Base-by-base conservation (phyloP, 2,888 invertebrate genomes). In the Meganola albula region DNA sequence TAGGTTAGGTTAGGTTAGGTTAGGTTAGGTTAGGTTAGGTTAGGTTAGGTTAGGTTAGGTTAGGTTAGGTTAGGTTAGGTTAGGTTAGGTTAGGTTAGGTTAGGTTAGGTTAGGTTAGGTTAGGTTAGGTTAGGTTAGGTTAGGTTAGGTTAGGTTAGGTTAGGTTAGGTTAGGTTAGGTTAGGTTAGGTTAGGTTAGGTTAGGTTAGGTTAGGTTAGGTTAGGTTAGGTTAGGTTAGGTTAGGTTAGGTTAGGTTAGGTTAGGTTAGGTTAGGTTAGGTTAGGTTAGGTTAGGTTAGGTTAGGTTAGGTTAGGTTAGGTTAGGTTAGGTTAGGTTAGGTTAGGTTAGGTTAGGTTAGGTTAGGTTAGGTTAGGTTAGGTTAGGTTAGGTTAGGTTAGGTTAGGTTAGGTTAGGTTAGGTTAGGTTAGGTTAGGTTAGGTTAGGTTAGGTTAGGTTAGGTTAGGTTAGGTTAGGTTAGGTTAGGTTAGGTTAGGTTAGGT, bases 171-270 rank as follows among this genome's bases (percentile, higher is more conserved):
- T 38, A 33, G 28, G 35, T 40, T 34, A 34, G 36, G 32, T 35
- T 37, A 35, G 30, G 22, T 40, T 37, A 41, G 38, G 48, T 40
- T 41, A 40, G 41, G 44, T 44, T 37, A 37, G 44, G 39, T 39
- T 39, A 44, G 40, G 41, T 43, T 42, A 43, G 42, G 16, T 16
- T 16, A 16, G 16, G 16, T 45, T 45, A 40, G 43, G 40, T 41
- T 40, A 39, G 45, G 41, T 44, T 41, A 42, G 44, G 41, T 39
- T 41, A 39, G 44, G 41, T 39, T 39, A 32, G 43, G 40, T 42
- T 48, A 48, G 48, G 48, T 48, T 44, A 46, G 45, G 49, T 49
- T 49, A 47, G 42, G 44, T 45, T 48, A 45, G 52, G 48, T 52
- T 16, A 16, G 16, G 16, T 16, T 16, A 16, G 16, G 16, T 16